Conservation (phyloP, 2,113 vertebrate genomes). For the Apteryx owenii region DNA sequence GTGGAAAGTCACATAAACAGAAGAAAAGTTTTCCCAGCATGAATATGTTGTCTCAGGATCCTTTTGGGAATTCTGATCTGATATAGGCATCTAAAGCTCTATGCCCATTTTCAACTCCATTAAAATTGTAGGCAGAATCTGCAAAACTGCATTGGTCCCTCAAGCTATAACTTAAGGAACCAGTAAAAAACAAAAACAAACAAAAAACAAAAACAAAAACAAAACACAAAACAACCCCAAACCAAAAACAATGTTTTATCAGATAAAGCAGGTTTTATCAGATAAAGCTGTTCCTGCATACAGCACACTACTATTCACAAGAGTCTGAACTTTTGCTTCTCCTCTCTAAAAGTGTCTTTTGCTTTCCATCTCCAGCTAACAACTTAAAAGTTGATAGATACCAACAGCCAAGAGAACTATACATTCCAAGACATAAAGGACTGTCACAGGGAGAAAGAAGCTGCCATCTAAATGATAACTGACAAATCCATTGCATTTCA, state of each 20-base stretch:
- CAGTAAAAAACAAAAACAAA: not conserved
- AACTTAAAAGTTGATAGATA: not conserved
- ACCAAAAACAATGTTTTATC: not conserved
- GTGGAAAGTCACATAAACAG: not conserved
- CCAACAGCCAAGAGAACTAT: not conserved
- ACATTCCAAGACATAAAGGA: not conserved
- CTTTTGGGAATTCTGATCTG: not conserved
- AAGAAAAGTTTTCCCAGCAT: not conserved
- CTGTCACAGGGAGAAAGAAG: not conserved
- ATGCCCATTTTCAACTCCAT: not conserved
- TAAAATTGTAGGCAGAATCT: not conserved
- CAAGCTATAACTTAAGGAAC: not conserved
- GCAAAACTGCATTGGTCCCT: not conserved
- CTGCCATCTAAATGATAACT: not conserved
- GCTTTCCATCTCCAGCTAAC: not conserved
- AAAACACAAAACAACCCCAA: too few species aligned
- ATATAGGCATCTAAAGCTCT: fast-evolving
- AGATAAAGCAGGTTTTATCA: not conserved
- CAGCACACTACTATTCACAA: not conserved
- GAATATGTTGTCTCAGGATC: not conserved
- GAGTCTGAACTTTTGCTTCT: not conserved
- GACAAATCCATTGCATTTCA: not conserved
- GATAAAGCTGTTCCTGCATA: not conserved
- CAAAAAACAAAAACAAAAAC: not conserved
- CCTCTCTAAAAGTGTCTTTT: not conserved